phyloP scores from a whole-genome alignment of 2,888 invertebrate species.

The Lepidochitona cinerea region DNA sequence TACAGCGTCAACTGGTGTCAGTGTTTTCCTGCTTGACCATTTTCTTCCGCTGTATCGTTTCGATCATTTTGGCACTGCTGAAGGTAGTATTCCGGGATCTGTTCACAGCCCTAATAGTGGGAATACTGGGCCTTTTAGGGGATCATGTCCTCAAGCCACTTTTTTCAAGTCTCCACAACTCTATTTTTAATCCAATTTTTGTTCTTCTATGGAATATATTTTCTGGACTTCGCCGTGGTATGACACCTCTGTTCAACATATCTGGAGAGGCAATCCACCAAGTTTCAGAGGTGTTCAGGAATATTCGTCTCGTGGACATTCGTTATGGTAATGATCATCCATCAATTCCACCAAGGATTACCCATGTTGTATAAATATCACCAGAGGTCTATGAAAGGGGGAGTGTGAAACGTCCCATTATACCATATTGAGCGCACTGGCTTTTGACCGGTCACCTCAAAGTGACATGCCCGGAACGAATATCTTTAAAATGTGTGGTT shows the following conservation, averaged over 20 bases:
- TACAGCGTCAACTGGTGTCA: no score
- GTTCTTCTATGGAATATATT: slow-evolving; percentile 49
- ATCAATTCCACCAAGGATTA: no score
- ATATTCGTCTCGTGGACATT: slow-evolving; percentile 38
- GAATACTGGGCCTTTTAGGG: slow-evolving; percentile 38
- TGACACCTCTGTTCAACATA: slow-evolving; percentile 42
- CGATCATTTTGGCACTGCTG: slow-evolving; percentile 41
- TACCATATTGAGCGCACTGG: no score
- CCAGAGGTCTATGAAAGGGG: no score
- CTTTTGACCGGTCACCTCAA: no score
- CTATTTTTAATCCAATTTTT: slow-evolving; percentile 40
- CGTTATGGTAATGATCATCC: slow-evolving; percentile 1
- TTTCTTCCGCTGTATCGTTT: slow-evolving; percentile 37
- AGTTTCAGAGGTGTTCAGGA: slow-evolving; percentile 38
- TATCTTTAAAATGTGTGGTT: no score
- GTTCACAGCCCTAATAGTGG: slow-evolving; percentile 41
- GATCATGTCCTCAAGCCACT: slow-evolving; percentile 46
- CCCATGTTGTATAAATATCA: no score
- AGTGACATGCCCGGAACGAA: no score
- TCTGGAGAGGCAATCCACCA: slow-evolving; percentile 32
- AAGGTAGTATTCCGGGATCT: slow-evolving; percentile 37
- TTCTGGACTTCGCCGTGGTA: slow-evolving; percentile 40
- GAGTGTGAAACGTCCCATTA: no score
- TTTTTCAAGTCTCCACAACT: slow-evolving; percentile 43
- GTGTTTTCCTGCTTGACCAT: slow-evolving; percentile 37